phyloP scores from a whole-genome alignment of 2,888 invertebrate species.

The Epirrhoe alternata region DNA sequence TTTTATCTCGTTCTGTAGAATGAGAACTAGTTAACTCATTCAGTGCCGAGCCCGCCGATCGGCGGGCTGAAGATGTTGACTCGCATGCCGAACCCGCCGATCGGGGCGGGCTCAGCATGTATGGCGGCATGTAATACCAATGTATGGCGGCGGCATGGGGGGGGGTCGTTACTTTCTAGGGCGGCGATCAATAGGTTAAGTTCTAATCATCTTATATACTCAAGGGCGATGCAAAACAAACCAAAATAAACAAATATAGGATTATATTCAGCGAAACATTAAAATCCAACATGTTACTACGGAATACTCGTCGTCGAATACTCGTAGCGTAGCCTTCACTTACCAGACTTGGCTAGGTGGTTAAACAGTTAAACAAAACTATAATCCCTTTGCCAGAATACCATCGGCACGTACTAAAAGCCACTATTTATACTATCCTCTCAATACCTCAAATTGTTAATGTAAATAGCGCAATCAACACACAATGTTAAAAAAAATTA shows the following conservation, averaged over 20 bases:
- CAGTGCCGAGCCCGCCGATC: no score
- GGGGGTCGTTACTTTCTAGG: no score
- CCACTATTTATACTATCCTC: slow-evolving; percentile 72
- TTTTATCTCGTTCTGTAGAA: background rate
- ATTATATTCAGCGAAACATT: slow-evolving; percentile 84
- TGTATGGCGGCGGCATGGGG: no score
- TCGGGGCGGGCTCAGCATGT: no score
- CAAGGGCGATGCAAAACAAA: slow-evolving; percentile 69
- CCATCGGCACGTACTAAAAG: slow-evolving; percentile 71
- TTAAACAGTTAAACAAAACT: slow-evolving; percentile 60
- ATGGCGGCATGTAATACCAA: no score
- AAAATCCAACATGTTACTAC: slow-evolving; percentile 76
- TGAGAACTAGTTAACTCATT: background rate
- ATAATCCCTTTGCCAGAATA: slow-evolving; percentile 78
- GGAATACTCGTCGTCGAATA: slow-evolving; percentile 69
- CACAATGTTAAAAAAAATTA: slow-evolving; percentile 68
- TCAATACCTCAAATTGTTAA: slow-evolving; percentile 77
- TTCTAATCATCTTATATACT: background rate
- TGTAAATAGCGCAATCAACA: slow-evolving; percentile 74
- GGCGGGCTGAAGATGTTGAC: no score
- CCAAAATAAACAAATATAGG: slow-evolving; percentile 84
- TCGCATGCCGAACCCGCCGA: no score
- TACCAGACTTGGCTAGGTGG: slow-evolving; percentile 53
- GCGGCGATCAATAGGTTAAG: no score
- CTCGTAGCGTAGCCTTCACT: slow-evolving; percentile 63